These are phyloP conservation scores for Macrocentrus cingulum DNA, from an alignment of 1,140 invertebrate species.

Conservation along the genomic window DNA sequence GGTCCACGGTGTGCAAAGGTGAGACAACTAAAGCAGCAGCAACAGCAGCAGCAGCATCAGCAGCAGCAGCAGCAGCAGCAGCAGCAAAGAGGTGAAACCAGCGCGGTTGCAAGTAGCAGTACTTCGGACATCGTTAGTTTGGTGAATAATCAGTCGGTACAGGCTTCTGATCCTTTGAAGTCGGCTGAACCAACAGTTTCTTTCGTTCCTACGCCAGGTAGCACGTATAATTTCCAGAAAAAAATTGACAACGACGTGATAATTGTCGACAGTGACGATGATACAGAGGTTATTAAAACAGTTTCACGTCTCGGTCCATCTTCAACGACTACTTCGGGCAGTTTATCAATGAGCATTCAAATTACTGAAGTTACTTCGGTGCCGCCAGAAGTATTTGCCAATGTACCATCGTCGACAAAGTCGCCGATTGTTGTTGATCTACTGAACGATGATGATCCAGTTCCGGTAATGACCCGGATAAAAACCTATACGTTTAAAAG, in stretches of 20 bases:
- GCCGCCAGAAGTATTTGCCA: conserved; percentile 34
- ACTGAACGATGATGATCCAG: not conserved
- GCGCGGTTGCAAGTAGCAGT: too few species aligned
- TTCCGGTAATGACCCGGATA: not conserved
- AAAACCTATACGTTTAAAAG: not conserved
- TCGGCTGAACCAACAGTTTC: not conserved
- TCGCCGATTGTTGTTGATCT: not conserved
- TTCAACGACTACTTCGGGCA: not conserved
- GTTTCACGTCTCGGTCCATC: not conserved
- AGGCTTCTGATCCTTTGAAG: not conserved
- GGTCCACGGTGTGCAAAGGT: conserved; percentile 50
- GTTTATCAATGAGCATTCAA: conserved; percentile 36
- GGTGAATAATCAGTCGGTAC: conserved; percentile 5
- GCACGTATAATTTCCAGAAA: not conserved
- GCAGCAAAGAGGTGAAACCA: too few species aligned
- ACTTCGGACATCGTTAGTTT: not conserved
- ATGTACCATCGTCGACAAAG: not conserved
- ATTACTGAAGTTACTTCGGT: conserved; percentile 43
- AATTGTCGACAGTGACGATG: conserved; percentile 41
- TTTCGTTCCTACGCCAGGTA: too few species aligned
- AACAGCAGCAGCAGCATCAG: not conserved
- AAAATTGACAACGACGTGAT: conserved; percentile 25
- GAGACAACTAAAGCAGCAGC: conserved; percentile 28
- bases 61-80: too few species aligned
- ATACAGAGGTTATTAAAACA: conserved; percentile 12